Base-by-base conservation (phyloP, 2,113 vertebrate genomes). In the Tachysurus vachellii region DNA sequence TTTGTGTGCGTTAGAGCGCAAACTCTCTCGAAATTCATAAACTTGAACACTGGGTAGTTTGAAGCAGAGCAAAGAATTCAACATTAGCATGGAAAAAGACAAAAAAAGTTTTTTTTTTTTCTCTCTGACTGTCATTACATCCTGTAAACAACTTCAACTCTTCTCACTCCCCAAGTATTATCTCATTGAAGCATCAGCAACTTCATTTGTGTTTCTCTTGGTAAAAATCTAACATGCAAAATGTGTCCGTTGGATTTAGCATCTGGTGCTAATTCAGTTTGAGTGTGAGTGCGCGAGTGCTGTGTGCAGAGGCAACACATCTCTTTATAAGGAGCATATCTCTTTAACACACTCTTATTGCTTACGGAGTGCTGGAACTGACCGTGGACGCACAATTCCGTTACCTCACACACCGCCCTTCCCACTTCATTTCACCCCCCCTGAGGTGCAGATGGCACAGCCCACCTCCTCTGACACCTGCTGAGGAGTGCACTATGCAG, bases 381-480 rank as follows among this genome's bases (percentile, higher is more conserved):
- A 16, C 9, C 11, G 17, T 80, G 64, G 12, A 31, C 70, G 76
- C 53, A 79, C 70, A 50, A 17, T 23, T 36, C 17, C 14, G n/a
- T 66, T 57, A 21, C 56, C 23, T 54, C 82, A 59, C 81, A 71
- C 79, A 84, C 50, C 86, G 77, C 90, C 90, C 89, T 57, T 91
- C 85, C 90, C 90, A 90, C 89, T 89, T 89, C 88, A 87, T 66
- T 86, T 88, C 26, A 92, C 90, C 93, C 91, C 91, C 90, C 91
- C 89, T 91, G 91, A 91, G 87, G 93, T 94, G 83, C 94, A 95
- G 94, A 95, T 95, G 94, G 94, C 88, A 64, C 64, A 70, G 79
- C 90, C 93, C 89, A 86, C 94, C 95, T 94, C 92, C 90, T 85
- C 90, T 91, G 92, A 92, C 94, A 93, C 94, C 94, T 94, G 94